Conservation (phyloP, 2,113 vertebrate genomes). For the Lepidiolamprologus cunningtoni region DNA sequence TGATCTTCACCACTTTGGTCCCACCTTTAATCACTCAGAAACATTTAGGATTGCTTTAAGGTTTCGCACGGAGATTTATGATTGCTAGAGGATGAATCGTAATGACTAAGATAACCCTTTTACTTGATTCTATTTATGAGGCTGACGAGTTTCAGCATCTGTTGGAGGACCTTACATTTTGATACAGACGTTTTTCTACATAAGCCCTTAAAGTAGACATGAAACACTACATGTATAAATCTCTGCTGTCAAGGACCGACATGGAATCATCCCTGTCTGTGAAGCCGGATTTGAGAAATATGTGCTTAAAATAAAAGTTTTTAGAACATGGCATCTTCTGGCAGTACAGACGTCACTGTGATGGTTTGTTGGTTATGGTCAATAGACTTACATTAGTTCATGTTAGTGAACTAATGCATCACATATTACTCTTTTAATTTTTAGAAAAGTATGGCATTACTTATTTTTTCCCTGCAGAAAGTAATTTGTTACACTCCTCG, state of each 20-base stretch:
- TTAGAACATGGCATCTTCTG: neutral
- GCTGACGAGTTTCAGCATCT: neutral
- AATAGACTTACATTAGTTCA: neutral
- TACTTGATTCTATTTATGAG: neutral
- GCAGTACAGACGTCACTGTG: fast-evolving
- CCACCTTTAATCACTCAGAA: neutral
- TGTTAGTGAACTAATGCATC: neutral
- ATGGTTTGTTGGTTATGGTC: neutral
- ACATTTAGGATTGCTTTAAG: neutral
- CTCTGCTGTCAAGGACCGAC: neutral
- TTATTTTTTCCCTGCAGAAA: neutral
- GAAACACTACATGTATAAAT: neutral
- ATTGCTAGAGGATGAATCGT: neutral
- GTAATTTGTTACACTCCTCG: neutral
- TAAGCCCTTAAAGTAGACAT: neutral
- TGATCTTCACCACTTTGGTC: neutral
- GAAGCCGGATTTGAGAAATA: neutral
- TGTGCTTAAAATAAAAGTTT: neutral
- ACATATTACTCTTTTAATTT: neutral
- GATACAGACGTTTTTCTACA: neutral
- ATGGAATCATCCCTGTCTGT: neutral
- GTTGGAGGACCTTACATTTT: neutral
- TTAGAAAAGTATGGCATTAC: neutral
- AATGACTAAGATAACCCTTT: neutral
- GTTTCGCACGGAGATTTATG: neutral